Percentiles rank a stretch among this genome's conserved stretches.
Evolutionary conservation across 1,140 invertebrate genomes (phyloP).

Genomic region (Aphidius gifuensis): DNA sequence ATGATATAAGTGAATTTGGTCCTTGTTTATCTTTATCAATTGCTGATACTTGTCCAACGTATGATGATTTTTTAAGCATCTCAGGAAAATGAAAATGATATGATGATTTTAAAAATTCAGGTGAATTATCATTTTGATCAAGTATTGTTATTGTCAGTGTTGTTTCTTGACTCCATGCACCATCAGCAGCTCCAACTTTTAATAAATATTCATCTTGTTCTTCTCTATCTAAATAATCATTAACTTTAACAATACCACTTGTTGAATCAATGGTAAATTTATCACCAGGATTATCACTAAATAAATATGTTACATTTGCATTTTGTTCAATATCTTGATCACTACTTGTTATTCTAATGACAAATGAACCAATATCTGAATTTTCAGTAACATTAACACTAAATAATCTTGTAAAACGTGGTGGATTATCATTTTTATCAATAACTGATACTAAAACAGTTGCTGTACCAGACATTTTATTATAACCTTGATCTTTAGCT

Average conservation of each 20-base stretch:
- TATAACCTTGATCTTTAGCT: constrained; percentile 80
- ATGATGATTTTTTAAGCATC: constrained; percentile 71
- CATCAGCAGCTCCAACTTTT: constrained; percentile 83
- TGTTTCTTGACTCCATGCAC: constrained; percentile 85
- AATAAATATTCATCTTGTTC: constrained; percentile 86
- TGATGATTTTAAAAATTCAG: constrained; percentile 82
- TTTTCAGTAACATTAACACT: constrained; percentile 96
- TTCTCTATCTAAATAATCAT: constrained; percentile 80
- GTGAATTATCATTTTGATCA: constrained; percentile 93
- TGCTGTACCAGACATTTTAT: constrained; percentile 73
- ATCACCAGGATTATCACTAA: constrained; percentile 81
- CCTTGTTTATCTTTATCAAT: constrained; percentile 88
- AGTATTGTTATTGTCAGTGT: constrained; percentile 88
- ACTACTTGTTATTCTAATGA: constrained; percentile 87
- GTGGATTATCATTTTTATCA: constrained; percentile 95
- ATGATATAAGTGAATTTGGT: constrained; percentile 91
- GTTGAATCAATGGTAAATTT: constrained; percentile 86
- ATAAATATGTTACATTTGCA: constrained; percentile 84
- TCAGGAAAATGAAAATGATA: constrained; percentile 91
- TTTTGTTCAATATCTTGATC: constrained; percentile 85
- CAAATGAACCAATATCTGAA: constrained; percentile 85
- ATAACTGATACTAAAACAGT: constrained; percentile 80
- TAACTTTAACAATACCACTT: constrained; percentile 89
- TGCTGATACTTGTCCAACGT: constrained; percentile 85
- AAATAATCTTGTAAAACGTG: constrained; percentile 87